Conservation (phyloP, 2,888 invertebrate species). For the Ferdinandea cuprea region DNA sequence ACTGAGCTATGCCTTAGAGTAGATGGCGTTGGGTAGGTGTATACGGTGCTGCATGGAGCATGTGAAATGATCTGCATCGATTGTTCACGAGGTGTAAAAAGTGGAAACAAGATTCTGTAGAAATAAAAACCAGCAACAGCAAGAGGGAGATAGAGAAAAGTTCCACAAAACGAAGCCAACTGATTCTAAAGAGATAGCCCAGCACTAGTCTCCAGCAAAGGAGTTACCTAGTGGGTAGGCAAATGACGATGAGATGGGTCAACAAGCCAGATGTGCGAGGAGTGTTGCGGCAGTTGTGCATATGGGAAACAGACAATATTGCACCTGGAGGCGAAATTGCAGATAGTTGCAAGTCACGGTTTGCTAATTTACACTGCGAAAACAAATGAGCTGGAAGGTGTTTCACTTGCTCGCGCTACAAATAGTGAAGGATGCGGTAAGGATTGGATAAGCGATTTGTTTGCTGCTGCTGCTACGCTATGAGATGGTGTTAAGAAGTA, state of each 20-base stretch:
- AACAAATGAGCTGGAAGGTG: conserved; percentile 73
- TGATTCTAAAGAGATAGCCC: conserved; percentile 62
- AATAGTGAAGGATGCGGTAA: conserved; percentile 15
- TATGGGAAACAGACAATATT: conserved; percentile 64
- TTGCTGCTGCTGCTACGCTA: neutral
- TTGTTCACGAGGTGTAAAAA: conserved; percentile 74
- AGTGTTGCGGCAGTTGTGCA: neutral
- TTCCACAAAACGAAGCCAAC: conserved; percentile 50
- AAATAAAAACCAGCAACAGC: conserved; percentile 60
- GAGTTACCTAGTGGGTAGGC: conserved; percentile 53
- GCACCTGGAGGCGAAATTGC: conserved; percentile 67
- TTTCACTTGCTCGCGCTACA: conserved; percentile 44
- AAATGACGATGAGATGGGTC: conserved; percentile 69
- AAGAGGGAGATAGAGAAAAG: conserved; percentile 9
- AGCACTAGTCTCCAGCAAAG: conserved; percentile 17
- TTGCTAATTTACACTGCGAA: conserved; percentile 73
- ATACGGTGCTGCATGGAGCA: conserved; percentile 32
- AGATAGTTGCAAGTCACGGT: conserved; percentile 72
- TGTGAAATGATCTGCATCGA: conserved; percentile 73
- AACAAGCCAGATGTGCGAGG: conserved; percentile 38
- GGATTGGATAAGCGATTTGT: conserved; percentile 10
- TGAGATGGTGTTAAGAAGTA: conserved; percentile 3
- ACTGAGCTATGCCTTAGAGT: neutral
- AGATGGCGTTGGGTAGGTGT: neutral
- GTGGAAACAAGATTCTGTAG: conserved; percentile 66